These are phyloP conservation scores for Propsilocerus akamusi DNA, from an alignment of 1,140 invertebrate genomes.

Conservation along the genomic window DNA sequence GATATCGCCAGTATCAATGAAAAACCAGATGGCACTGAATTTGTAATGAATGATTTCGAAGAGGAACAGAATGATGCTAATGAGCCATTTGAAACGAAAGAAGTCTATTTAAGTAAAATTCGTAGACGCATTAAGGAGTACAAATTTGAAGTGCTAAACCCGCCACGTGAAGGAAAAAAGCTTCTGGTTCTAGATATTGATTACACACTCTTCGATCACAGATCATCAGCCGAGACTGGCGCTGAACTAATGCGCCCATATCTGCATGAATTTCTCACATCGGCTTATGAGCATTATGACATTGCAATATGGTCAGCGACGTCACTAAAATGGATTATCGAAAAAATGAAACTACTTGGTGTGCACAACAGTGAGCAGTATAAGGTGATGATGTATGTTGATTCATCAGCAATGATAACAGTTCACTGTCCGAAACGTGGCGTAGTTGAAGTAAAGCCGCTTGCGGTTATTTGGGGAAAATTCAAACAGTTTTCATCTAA, in stretches of 20 bases:
- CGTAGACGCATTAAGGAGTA: slow-evolving; percentile 72
- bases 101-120: slow-evolving; percentile 53
- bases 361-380: slow-evolving; percentile 68
- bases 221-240: slow-evolving; percentile 77
- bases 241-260: slow-evolving; percentile 84
- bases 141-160: slow-evolving; percentile 64
- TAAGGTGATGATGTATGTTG: slow-evolving; percentile 84
- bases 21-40: slow-evolving; percentile 58
- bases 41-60: slow-evolving; percentile 74
- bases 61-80: slow-evolving; percentile 75
- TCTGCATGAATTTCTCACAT: slow-evolving; percentile 83
- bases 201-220: slow-evolving; percentile 91
- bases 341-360: slow-evolving; percentile 88
- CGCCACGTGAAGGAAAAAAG: slow-evolving; percentile 67
- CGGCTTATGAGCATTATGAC: slow-evolving; percentile 78
- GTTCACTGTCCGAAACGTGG: slow-evolving; percentile 51
- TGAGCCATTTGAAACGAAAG: slow-evolving; percentile 12
- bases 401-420: slow-evolving; percentile 86
- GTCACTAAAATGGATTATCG: slow-evolving; percentile 95
- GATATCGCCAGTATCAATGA: slow-evolving; percentile 66
- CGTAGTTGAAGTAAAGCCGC: slow-evolving; percentile 70
- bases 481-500: slow-evolving; percentile 69
- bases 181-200: slow-evolving; percentile 91
- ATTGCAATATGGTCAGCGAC: slow-evolving; percentile 91
- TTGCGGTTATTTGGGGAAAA: slow-evolving; percentile 94